Evolutionary conservation across 35 echinoderm and acorn worm species (phyloP).

Genomic region (Amphiura filiformis): DNA sequence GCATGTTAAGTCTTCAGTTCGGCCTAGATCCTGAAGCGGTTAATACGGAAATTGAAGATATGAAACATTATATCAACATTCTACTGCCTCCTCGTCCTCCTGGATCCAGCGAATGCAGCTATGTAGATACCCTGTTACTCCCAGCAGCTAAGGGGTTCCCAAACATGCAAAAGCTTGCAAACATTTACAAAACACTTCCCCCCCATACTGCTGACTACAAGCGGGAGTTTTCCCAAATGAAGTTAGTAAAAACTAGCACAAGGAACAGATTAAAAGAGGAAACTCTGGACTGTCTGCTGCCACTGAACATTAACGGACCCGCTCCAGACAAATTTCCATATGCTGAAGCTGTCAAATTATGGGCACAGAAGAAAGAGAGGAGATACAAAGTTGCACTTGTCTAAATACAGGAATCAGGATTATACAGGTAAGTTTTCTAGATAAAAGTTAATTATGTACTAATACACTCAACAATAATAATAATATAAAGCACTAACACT

Average conservation of each 20-base stretch:
- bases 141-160: not conserved
- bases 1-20: not conserved
- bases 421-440: too few species aligned
- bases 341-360: not conserved
- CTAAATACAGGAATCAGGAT: too few species aligned
- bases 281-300: constrained; percentile 28
- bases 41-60: constrained; percentile 9
- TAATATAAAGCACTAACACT: too few species aligned
- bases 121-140: not conserved
- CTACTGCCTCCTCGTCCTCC: not conserved
- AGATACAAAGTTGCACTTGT: not conserved
- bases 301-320: constrained; percentile 23
- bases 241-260: constrained; percentile 35
- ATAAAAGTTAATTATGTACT: too few species aligned
- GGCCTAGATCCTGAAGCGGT: not conserved
- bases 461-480: too few species aligned
- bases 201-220: constrained; percentile 42
- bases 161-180: not conserved
- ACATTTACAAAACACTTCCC: constrained; percentile 45
- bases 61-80: constrained; percentile 9
- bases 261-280: constrained; percentile 48
- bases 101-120: too few species aligned
- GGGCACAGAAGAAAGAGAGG: too few species aligned
- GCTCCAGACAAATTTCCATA: not conserved
- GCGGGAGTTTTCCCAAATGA: constrained; percentile 44